Conservation (phyloP, 1,140 invertebrate species). For the Trichonephila inaurata region DNA sequence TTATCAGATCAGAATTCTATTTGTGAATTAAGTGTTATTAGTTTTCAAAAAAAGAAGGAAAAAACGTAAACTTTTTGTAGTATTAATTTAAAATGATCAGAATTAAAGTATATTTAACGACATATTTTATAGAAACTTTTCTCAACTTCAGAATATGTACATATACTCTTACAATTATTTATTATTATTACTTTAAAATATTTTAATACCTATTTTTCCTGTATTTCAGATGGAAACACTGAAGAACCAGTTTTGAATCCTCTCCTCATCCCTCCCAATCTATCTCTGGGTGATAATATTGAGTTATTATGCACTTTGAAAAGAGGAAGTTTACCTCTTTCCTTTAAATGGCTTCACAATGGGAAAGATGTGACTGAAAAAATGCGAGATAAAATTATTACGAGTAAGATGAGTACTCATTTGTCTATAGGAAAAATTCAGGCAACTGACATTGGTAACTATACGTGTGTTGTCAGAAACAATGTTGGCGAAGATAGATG, state of each 20-base stretch:
- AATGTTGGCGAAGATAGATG: constrained; percentile 77
- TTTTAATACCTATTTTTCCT: too few relatives aligned
- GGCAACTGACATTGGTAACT: constrained; percentile 78
- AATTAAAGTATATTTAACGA: too few relatives aligned
- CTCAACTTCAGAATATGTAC: too few relatives aligned
- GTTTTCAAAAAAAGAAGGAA: too few relatives aligned
- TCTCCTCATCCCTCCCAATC: neutral
- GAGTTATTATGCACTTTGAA: constrained; percentile 43
- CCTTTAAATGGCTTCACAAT: constrained; percentile 54
- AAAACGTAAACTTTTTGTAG: too few relatives aligned
- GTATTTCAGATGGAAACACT: neutral
- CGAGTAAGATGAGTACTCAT: neutral
- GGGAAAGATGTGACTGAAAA: constrained; percentile 3
- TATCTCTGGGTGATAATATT: constrained; percentile 15
- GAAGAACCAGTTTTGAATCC: constrained; percentile 24
- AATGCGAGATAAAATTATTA: neutral
- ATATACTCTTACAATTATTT: too few relatives aligned
- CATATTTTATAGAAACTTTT: too few relatives aligned
- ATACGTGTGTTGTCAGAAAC: too few relatives aligned
- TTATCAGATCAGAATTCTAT: too few relatives aligned
- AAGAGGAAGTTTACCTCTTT: constrained; percentile 37
- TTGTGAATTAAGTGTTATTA: too few relatives aligned
- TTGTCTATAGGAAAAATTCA: constrained; percentile 41
- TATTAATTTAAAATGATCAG: too few relatives aligned
- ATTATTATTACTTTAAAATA: too few relatives aligned